Conservation (phyloP, 2,797 vertebrate species). For the Limnodromus scolopaceus region DNA sequence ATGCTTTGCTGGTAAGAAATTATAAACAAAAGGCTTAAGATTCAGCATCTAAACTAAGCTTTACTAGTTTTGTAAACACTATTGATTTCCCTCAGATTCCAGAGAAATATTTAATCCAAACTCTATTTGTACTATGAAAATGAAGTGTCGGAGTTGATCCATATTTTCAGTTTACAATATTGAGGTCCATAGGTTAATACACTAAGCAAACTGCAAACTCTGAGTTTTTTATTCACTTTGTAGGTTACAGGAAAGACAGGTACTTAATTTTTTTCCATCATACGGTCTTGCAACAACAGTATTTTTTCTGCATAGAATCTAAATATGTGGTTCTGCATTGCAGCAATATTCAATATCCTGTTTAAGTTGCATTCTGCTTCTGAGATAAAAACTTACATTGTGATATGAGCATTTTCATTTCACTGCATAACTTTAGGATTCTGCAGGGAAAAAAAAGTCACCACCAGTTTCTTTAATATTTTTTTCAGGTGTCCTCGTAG, state of each 20-base stretch:
- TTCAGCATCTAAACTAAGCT: constrained; percentile 41
- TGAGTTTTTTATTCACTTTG: background rate
- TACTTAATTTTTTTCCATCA: constrained; percentile 8
- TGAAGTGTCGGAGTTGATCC: constrained; percentile 28
- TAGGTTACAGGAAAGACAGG: background rate
- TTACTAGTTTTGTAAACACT: constrained; percentile 52
- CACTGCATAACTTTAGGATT: background rate
- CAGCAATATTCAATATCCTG: constrained; percentile 2
- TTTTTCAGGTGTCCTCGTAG: background rate
- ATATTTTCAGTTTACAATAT: constrained; percentile 56
- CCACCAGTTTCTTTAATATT: background rate
- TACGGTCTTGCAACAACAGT: background rate
- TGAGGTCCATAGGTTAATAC: constrained; percentile 47
- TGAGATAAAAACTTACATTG: background rate
- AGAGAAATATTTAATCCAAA: constrained; percentile 68
- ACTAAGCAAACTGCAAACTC: constrained; percentile 36
- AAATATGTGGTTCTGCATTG: constrained; percentile 24
- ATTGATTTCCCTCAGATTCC: constrained; percentile 66
- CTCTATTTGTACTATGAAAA: constrained; percentile 60
- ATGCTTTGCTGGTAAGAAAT: constrained; percentile 52
- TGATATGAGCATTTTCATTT: constrained; percentile 4
- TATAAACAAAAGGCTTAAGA: constrained; percentile 52
- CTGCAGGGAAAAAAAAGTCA: background rate
- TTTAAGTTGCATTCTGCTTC: background rate
- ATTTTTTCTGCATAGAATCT: constrained; percentile 9